A percentile compares a stretch with the other conserved stretches of the same genome.
These are phyloP conservation scores for Cepaea hortensis DNA, from an alignment of 2,888 invertebrate genomes.

Conservation along the genomic window DNA sequence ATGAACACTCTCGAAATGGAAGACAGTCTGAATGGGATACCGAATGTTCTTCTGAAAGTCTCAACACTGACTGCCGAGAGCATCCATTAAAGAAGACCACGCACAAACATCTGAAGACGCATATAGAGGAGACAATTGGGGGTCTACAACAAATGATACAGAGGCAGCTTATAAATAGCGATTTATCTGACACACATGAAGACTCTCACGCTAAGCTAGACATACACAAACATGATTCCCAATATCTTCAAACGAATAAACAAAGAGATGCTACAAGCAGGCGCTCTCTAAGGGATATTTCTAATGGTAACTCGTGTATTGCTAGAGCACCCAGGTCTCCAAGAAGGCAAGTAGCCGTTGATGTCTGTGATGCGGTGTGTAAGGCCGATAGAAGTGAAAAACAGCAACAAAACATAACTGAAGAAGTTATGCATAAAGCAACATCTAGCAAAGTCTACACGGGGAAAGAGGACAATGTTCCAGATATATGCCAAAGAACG, in stretches of 20 bases:
- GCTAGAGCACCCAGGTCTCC: conserved; percentile 2
- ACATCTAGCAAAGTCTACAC: too few relatives aligned
- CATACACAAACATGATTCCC: not conserved
- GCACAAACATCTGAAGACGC: too few relatives aligned
- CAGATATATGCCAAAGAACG: not conserved
- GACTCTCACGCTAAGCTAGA: not conserved
- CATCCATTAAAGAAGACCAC: too few relatives aligned
- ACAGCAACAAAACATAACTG: not conserved
- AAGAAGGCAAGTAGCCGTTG: conserved; percentile 10
- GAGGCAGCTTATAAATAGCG: not conserved
- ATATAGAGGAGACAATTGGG: not conserved
- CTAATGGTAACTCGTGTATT: not conserved
- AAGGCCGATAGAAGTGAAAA: too few relatives aligned
- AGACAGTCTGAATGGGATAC: too few relatives aligned
- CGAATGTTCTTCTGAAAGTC: not conserved
- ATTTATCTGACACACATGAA: not conserved
- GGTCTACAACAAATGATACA: not conserved
- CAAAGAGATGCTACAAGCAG: not conserved
- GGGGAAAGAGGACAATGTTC: not conserved
- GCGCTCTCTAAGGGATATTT: too few relatives aligned
- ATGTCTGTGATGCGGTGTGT: not conserved
- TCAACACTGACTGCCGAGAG: not conserved
- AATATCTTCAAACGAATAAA: not conserved
- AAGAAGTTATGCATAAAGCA: not conserved
- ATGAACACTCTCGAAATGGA: too few relatives aligned